These are phyloP conservation scores for Takifugu flavidus DNA, from an alignment of 2,113 vertebrate genomes.

Conservation along the genomic window DNA sequence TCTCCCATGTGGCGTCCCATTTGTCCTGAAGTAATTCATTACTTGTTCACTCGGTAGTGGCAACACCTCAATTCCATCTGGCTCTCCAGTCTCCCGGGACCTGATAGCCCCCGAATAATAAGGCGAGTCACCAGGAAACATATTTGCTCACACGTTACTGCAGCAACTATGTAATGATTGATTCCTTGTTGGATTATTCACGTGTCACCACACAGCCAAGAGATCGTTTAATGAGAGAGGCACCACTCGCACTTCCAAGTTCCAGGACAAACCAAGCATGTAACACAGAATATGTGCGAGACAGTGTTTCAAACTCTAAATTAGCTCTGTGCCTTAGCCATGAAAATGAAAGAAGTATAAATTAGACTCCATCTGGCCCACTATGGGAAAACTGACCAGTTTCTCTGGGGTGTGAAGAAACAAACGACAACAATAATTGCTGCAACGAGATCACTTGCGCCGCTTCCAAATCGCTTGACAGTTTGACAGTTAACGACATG, in stretches of 20 bases:
- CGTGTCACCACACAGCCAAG: conserved; percentile 60
- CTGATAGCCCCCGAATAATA: conserved; percentile 55
- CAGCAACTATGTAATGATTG: conserved; percentile 69
- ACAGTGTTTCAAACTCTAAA: conserved; percentile 25
- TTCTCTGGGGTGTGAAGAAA: conserved; percentile 8
- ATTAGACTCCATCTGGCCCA: background rate
- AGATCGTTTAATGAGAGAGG: conserved; percentile 54
- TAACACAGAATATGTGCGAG: background rate
- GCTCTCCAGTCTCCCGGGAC: conserved; percentile 51
- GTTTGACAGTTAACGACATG: conserved; percentile 25
- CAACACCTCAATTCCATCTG: conserved; percentile 74
- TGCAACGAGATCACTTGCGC: background rate
- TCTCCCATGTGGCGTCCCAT: conserved; percentile 66
- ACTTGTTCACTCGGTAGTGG: conserved; percentile 70
- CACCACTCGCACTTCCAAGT: conserved; percentile 11
- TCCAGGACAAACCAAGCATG: too few species aligned
- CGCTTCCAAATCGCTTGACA: conserved; percentile 19
- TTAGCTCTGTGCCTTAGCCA: conserved; percentile 14
- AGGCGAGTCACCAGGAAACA: conserved; percentile 66
- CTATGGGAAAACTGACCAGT: conserved; percentile 14
- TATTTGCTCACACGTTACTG: conserved; percentile 69
- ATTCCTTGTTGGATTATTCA: conserved; percentile 70
- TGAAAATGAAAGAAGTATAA: background rate
- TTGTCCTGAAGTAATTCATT: conserved; percentile 76
- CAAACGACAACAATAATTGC: conserved; percentile 16